Conservation (phyloP, 1,140 invertebrate species). For the Caenorhabditis brenneri region DNA sequence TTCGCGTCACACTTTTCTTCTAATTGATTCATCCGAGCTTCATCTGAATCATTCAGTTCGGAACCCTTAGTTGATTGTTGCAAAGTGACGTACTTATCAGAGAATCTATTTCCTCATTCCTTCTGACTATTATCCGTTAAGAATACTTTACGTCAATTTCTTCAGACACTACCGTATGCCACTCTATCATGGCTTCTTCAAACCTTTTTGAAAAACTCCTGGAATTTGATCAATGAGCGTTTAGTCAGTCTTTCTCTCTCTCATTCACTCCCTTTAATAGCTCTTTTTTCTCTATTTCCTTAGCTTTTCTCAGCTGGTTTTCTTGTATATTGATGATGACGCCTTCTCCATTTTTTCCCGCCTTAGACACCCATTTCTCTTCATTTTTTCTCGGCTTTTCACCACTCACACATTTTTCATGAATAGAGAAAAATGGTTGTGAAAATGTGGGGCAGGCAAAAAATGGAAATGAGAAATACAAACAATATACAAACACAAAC, state of each 20-base stretch:
- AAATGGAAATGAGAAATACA: slow-evolving; percentile 36
- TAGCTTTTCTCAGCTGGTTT: slow-evolving; percentile 2
- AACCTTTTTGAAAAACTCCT: neutral
- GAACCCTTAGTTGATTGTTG: neutral
- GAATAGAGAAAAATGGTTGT: slow-evolving; percentile 30
- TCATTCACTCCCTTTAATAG: too few species aligned
- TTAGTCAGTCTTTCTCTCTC: neutral
- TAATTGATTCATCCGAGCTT: too few species aligned
- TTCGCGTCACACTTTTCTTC: too few species aligned
- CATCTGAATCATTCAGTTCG: neutral
- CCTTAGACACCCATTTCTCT: neutral
- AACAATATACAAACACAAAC: slow-evolving; percentile 43
- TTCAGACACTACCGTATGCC: neutral
- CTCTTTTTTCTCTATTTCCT: neutral
- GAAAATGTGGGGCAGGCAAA: slow-evolving; percentile 12
- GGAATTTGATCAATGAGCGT: neutral
- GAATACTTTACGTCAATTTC: neutral
- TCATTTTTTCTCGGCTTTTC: neutral
- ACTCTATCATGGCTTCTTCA: neutral
- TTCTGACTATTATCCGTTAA: too few species aligned
- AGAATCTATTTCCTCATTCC: too few species aligned
- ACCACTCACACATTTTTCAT: neutral
- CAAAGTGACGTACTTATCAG: too few species aligned
- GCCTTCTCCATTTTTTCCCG: neutral
- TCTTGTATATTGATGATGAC: slow-evolving; percentile 13